Conservation (phyloP, 2,888 invertebrate genomes). For the Rotaria sp. region DNA sequence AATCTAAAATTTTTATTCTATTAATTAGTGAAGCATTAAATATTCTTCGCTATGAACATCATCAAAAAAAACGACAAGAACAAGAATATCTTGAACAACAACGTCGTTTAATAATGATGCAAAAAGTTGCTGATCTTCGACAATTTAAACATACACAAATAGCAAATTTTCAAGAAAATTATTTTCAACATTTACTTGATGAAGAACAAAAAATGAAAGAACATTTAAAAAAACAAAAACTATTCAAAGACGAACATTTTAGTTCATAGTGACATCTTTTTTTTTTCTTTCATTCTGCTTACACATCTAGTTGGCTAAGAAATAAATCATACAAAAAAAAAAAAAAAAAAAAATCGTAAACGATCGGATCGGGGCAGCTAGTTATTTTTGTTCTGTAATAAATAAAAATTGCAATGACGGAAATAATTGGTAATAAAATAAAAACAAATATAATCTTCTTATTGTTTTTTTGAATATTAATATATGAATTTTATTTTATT, state of each 20-base stretch:
- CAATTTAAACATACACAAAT: slow-evolving; percentile 24
- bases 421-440: not conserved
- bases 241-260: not conserved
- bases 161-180: not conserved
- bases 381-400: slow-evolving; percentile 10
- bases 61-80: not conserved
- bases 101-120: not conserved
- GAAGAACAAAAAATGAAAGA: not conserved
- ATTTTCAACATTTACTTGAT: not conserved
- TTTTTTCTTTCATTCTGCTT: not conserved
- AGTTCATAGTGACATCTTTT: not conserved
- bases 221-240: not conserved
- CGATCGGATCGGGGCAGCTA: not conserved
- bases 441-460: not conserved
- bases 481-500: not conserved
- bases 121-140: not conserved
- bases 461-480: not conserved
- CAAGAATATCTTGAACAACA: not conserved
- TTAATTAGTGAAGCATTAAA: not conserved
- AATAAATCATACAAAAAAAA: not conserved
- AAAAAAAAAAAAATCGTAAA: not conserved
- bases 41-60: not conserved
- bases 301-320: not conserved
- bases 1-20: not conserved
- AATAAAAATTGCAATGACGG: slow-evolving; percentile 3